A percentile compares a stretch with the other conserved stretches of the same genome.
Conservation (phyloP, 2,888 invertebrate genomes). For the Zelleria hepariella region DNA sequence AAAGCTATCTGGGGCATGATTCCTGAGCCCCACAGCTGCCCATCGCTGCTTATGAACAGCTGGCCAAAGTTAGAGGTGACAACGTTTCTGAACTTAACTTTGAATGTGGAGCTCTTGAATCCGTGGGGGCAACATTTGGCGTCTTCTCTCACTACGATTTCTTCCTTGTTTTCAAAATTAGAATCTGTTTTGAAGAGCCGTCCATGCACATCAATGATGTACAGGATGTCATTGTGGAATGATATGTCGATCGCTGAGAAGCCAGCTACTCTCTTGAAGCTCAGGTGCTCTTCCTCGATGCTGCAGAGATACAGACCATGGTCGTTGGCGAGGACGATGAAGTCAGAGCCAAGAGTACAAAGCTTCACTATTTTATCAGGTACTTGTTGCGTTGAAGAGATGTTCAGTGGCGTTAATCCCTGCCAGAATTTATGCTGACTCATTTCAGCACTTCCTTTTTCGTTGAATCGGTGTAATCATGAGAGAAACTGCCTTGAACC, state of each 20-base stretch:
- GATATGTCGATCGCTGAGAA: slow-evolving; percentile 76
- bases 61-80: slow-evolving; percentile 75
- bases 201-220: slow-evolving; percentile 74
- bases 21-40: slow-evolving; percentile 80
- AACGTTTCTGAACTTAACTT: slow-evolving; percentile 74
- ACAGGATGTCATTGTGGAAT: slow-evolving; percentile 71
- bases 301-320: slow-evolving; percentile 59
- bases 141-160: slow-evolving; percentile 75
- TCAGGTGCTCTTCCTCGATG: slow-evolving; percentile 44
- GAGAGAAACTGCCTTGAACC: slow-evolving; percentile 25
- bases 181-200: slow-evolving; percentile 71
- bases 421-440: slow-evolving; percentile 65
- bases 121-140: slow-evolving; percentile 77
- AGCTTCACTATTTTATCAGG: slow-evolving; percentile 63
- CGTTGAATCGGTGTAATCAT: slow-evolving; percentile 23
- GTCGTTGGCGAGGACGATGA: slow-evolving; percentile 58
- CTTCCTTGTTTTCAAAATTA: slow-evolving; percentile 69
- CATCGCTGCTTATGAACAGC: slow-evolving; percentile 76
- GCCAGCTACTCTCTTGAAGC: slow-evolving; percentile 61
- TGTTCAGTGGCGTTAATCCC: slow-evolving; percentile 47
- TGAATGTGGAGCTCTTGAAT: slow-evolving; percentile 73
- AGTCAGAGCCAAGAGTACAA: slow-evolving; percentile 47
- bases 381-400: slow-evolving; percentile 44
- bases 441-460: slow-evolving; percentile 37
- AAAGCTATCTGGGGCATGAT: slow-evolving; percentile 77